Base-by-base conservation (phyloP, 2,888 invertebrate species). In the Papilio gigon region DNA sequence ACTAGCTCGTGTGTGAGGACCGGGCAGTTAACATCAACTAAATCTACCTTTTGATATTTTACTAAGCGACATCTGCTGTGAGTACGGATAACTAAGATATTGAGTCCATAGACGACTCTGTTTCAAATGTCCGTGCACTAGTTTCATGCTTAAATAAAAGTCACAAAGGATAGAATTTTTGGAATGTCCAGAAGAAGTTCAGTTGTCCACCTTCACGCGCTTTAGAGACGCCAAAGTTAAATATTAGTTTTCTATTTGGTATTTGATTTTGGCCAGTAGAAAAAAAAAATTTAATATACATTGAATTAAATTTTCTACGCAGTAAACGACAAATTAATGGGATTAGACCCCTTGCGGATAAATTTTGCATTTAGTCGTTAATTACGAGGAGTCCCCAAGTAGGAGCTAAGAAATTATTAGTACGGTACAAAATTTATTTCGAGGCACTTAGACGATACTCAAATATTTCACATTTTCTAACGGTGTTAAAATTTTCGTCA, bases 41-140 rank as follows among this genome's bases (percentile, higher is more conserved):
- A 72, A 71, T 50, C 80, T 83, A 80, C 80, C 80, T 84, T 84
- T 82, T 80, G 76, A 80, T 79, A 81, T 27, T 25, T 25, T 6
- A 25, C 25, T n/a, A 27, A 27, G 6, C 27, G 0, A 27, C 50
- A 8, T 25, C 6, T 14, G 1, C 50, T 27, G 12, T 50, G 14
- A 2, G 27, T 27, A 2, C n/a, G 6, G 2, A 53, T 53, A 27
- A 50, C 25, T 14, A 25, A n/a, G 14, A 53, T 30, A 53, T 53
- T 53, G 25, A 25, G 25, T 27, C 50, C 5, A 25, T 8, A 42
- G 3, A 42, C 6, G n/a, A 42, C n/a, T 42, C 17, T 2, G 17
- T 8, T 42, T 42, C 20, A n/a, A n/a, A n/a, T n/a, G n/a, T n/a
- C n/a, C n/a, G n/a, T n/a, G n/a, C n/a, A n/a, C n/a, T n/a, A n/a